Evolutionary conservation across 53 echinoderm and acorn worm genomes (phyloP).

Genomic region (Arbacia lixula): DNA sequence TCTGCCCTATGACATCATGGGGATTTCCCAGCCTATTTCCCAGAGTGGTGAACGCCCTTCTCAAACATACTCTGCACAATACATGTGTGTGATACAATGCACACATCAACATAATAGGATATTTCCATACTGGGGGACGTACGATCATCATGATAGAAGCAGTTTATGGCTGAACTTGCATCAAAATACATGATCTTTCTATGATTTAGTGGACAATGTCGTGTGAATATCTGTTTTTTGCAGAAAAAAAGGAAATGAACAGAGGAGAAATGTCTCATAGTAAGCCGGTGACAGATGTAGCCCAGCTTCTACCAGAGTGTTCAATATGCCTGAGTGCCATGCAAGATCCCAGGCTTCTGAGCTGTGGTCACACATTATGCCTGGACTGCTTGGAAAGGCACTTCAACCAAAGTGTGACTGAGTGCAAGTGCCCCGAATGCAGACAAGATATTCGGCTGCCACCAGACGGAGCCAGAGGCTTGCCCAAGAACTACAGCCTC

Average conservation of each 20-base stretch:
- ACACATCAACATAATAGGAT: too few relatives aligned
- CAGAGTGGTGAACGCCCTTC: too few relatives aligned
- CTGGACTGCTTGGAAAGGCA: slow-evolving; percentile 23
- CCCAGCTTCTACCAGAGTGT: slow-evolving; percentile 24
- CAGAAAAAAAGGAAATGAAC: background rate
- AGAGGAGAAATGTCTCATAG: background rate
- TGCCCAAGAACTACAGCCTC: slow-evolving; percentile 36
- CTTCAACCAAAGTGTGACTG: background rate
- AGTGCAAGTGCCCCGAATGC: slow-evolving; percentile 6
- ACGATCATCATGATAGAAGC: too few relatives aligned
- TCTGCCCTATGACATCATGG: too few relatives aligned
- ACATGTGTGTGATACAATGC: too few relatives aligned
- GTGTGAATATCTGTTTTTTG: too few relatives aligned
- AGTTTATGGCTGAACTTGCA: too few relatives aligned
- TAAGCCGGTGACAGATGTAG: background rate
- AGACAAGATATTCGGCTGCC: background rate
- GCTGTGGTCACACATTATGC: slow-evolving; percentile 42
- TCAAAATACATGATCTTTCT: too few relatives aligned
- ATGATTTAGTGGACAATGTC: too few relatives aligned
- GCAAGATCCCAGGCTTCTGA: slow-evolving; percentile 15
- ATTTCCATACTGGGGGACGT: too few relatives aligned
- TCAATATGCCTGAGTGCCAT: slow-evolving; percentile 26
- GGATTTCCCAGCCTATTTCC: too few relatives aligned
- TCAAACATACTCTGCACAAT: too few relatives aligned
- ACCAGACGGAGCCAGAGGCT: slow-evolving; percentile 23